Evolutionary conservation across 2,888 invertebrate genomes (phyloP), one percentile per base, ranked within the genome.

Genomic region (Eledona agricola): DNA sequence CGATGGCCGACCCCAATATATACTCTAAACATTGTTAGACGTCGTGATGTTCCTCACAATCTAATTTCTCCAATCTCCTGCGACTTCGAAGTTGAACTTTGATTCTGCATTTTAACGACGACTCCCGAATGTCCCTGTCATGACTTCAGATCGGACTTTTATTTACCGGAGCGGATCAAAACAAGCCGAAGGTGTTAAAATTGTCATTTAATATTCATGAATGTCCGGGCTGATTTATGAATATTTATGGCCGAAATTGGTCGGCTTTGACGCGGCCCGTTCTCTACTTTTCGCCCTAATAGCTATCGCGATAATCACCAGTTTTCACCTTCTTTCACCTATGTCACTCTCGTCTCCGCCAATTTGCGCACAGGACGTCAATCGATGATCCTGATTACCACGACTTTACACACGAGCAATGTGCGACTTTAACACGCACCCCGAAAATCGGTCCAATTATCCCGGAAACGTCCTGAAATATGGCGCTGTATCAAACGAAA

Each of bases 1-100:
- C 57, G 64, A 60, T 66, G 67, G 64, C 62, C 64, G 65, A 57
- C 63, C 59, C 54, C 64, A 55, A 58, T 58, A 63, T 63, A 51
- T 57, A 45, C 57, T 55, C 55, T 62, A 65, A 64, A 66, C 62
- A 58, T 59, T 60, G 64, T 66, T 66, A 66, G 55, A 52, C 43
- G 29, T 52, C 59, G 59, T 61, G 60, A 59, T 61, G 58, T 49
- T 55, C 47, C 51, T 54, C 52, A 51, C 56, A 66, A 66, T 66
- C 62, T 57, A 63, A 65, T 65, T 62, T 63, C 58, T 51, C 51
- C 58, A 38, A 55, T 58, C 58, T 55, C 42, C 28, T 50, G 34
- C 38, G 45, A 32, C 37, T 49, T 38, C 23, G 16, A 22, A 29
- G 4, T 10, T 13, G 31, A 43, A 19, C 29, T 11, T 42, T 42